Conservation (phyloP, 2,888 invertebrate genomes). For the Anagyrus pseudococci region DNA sequence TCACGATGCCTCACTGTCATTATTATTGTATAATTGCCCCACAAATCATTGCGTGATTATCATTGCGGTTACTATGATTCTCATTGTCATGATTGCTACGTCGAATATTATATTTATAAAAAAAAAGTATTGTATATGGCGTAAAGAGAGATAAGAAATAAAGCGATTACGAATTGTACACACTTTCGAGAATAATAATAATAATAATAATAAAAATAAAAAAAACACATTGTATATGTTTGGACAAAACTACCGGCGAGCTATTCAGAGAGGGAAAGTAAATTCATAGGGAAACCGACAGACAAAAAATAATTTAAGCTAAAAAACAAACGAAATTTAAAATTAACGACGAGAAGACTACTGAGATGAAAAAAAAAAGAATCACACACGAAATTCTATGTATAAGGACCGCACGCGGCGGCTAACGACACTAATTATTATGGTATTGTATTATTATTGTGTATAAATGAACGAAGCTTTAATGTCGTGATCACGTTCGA, state of each 20-base stretch:
- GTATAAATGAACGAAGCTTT: slow-evolving; percentile 28
- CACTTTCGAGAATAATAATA: slow-evolving; percentile 53
- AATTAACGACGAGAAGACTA: slow-evolving; percentile 42
- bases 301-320: slow-evolving; percentile 25
- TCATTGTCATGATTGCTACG: slow-evolving; percentile 52
- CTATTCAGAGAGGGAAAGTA: slow-evolving; percentile 47
- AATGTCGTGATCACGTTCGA: slow-evolving; percentile 30
- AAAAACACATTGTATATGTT: slow-evolving; percentile 45
- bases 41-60: slow-evolving; percentile 48
- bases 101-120: slow-evolving; percentile 48
- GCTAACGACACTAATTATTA: slow-evolving; percentile 49
- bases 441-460: slow-evolving; percentile 27
- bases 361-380: slow-evolving; percentile 45
- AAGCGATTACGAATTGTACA: slow-evolving; percentile 59
- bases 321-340: slow-evolving; percentile 41
- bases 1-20: slow-evolving; percentile 51
- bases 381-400: slow-evolving; percentile 58
- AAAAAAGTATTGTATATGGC: slow-evolving; percentile 57
- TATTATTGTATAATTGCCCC: slow-evolving; percentile 50
- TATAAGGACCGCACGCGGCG: slow-evolving; percentile 54
- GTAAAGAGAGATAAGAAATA: slow-evolving; percentile 46
- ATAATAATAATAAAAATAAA: slow-evolving; percentile 3
- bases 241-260: slow-evolving; percentile 42
- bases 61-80: slow-evolving; percentile 58
- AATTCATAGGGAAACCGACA: slow-evolving; percentile 37